Evolutionary conservation across 2,797 vertebrate genomes (phyloP), one percentile per base, ranked within the genome.

Genomic region (Coregonus sp.): DNA sequence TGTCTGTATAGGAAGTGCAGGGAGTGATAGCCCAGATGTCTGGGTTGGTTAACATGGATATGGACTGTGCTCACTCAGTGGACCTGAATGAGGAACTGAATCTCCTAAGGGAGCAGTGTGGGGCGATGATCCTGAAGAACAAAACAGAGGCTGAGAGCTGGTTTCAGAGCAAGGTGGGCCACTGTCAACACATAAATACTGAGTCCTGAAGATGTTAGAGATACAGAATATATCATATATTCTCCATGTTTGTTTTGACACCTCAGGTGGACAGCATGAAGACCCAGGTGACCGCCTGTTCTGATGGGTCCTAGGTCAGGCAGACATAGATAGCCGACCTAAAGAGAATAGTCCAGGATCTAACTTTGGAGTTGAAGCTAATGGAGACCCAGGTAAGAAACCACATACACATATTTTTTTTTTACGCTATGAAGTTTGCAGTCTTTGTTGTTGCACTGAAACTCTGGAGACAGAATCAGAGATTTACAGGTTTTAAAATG

Each of bases 31-130:
- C 37, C 35, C 37, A n/a, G 18, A n/a, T 70, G 37, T 70, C 68
- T n/a, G 37, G 37, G 18, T 7, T 37, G 5, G 11, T 70, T 14
- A 3, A 37, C 1, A 29, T 70, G 37, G 68, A 70, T 37, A 70
- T 70, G 68, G 37, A 20, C 37, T 70, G 68, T 25, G 68, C 68
- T 70, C 16, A 40, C 37, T 70, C 68, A 20, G 68, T 11, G 37
- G 35, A 70, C 37, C 68, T 70, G 35, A 70, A 18, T 1, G 33
- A 47, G 18, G n/a, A 25, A 14, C 68, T 70, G n/a, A 18, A 7
- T 3, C 16, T 3, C 37, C 37, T 70, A 18, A 35, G 37, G 14
- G 37, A n/a, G 18, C 18, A n/a, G 37, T 47, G 68, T 20, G 9
- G n/a, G 68, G 7, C 6, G 37, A 3, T 50, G 68, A 9, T 50